Percentiles rank a stretch among this genome's conserved stretches.
Conservation (phyloP, 2,113 vertebrate species). For the Sander lucioperca region DNA sequence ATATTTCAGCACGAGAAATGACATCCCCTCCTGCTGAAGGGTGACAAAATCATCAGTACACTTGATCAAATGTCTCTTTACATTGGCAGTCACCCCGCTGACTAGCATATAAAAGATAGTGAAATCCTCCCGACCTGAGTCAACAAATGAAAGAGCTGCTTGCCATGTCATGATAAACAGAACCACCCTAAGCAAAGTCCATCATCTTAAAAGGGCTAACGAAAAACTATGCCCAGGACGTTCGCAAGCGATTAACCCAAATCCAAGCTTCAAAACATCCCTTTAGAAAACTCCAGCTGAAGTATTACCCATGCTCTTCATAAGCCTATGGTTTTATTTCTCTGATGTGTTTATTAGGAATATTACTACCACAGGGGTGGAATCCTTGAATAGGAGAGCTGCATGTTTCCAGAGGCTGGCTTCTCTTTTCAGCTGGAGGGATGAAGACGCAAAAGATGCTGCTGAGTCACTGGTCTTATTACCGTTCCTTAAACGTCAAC, state of each 20-base stretch:
- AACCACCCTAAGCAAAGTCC: background rate
- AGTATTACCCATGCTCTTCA: background rate
- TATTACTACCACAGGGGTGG: conserved; percentile 33
- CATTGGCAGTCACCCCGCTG: background rate
- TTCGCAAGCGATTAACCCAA: background rate
- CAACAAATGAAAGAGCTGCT: background rate
- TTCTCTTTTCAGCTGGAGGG: conserved; percentile 38
- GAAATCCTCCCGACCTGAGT: background rate
- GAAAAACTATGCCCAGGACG: background rate
- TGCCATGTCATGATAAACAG: background rate
- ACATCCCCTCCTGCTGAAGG: conserved; percentile 1
- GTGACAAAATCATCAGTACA: conserved; percentile 13
- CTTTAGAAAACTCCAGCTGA: conserved; percentile 7
- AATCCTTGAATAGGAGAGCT: background rate
- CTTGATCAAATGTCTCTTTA: conserved; percentile 10
- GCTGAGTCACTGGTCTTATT: conserved; percentile 50
- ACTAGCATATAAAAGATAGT: background rate
- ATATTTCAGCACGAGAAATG: conserved; percentile 8
- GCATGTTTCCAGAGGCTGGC: conserved; percentile 16
- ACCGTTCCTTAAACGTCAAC: conserved; percentile 41
- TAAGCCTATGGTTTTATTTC: conserved; percentile 3
- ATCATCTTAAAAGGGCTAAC: background rate
- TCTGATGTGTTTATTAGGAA: conserved; percentile 1
- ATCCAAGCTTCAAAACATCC: background rate
- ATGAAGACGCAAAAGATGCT: conserved; percentile 7